Conservation (phyloP, 2,113 vertebrate species). For the Psittacara wagleri region DNA sequence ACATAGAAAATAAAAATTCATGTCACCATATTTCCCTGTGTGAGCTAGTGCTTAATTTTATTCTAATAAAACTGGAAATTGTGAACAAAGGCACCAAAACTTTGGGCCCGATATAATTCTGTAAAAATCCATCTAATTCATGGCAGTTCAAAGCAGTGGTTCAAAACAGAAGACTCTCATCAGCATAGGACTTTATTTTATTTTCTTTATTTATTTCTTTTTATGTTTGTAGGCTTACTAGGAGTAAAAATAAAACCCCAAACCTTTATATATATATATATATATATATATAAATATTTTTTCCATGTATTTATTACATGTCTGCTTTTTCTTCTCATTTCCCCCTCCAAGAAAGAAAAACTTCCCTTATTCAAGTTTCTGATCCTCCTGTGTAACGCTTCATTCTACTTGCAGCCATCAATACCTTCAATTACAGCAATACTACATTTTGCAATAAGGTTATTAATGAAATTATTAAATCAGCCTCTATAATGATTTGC, state of each 20-base stretch:
- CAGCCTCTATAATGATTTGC: neutral
- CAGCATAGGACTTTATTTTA: neutral
- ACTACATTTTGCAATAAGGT: neutral
- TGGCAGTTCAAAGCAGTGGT: neutral
- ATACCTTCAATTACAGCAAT: neutral
- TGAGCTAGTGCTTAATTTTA: constrained; percentile 28
- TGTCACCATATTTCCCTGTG: constrained; percentile 3
- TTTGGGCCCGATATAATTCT: neutral
- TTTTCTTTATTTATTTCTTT: neutral
- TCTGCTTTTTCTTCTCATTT: neutral
- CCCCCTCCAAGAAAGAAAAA: fast-evolving
- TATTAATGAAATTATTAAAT: neutral
- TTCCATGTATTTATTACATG: neutral
- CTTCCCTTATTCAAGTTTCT: neutral
- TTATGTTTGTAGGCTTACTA: neutral
- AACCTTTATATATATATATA: no score
- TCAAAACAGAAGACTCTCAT: neutral
- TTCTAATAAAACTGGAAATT: constrained; percentile 17
- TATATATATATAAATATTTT: neutral
- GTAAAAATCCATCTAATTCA: neutral
- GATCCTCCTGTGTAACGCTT: neutral
- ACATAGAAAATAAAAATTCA: constrained; percentile 38
- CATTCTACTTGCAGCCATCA: neutral
- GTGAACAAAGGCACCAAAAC: neutral
- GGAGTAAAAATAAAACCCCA: neutral